Percentiles rank a stretch among this genome's conserved stretches.
phyloP scores from a whole-genome alignment of 2,888 invertebrate genomes.

The Scaptomyza polygonia region DNA sequence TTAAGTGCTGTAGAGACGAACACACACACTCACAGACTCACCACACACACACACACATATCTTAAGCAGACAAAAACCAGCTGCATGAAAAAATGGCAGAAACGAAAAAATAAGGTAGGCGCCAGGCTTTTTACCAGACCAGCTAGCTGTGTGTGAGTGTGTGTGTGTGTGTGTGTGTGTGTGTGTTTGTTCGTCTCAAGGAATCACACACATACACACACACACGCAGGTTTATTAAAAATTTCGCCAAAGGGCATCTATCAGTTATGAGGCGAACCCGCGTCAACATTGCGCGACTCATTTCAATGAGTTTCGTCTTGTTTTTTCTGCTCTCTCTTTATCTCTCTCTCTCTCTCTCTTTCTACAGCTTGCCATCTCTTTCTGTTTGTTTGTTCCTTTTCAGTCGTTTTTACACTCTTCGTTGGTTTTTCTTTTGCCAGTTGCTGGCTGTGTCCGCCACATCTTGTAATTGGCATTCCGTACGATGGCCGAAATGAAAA shows the following conservation, averaged over 20 bases:
- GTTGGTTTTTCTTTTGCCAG: neutral
- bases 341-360: neutral
- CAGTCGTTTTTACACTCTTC: conserved; percentile 2
- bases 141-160: conserved; percentile 7
- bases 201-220: conserved; percentile 7
- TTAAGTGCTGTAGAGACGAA: conserved; percentile 56
- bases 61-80: conserved; percentile 7
- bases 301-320: conserved; percentile 70
- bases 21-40: neutral
- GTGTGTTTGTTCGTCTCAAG: conserved; percentile 19
- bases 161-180: conserved; percentile 10
- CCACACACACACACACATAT: neutral
- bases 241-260: conserved; percentile 73
- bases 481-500: conserved; percentile 78
- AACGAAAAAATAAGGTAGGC: conserved; percentile 28
- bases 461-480: conserved; percentile 80
- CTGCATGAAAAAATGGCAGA: conserved; percentile 18
- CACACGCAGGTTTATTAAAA: conserved; percentile 69
- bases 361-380: neutral
- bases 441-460: conserved; percentile 42
- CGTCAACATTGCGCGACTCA: conserved; percentile 67
- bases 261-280: conserved; percentile 65
- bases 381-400: conserved; percentile 2
- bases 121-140: conserved; percentile 36
- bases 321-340: conserved; percentile 17